Percentiles rank a stretch among this genome's conserved stretches.
These are phyloP conservation scores for Mico argentatus DNA, from an alignment of 2,797 vertebrate species.

Conservation along the genomic window DNA sequence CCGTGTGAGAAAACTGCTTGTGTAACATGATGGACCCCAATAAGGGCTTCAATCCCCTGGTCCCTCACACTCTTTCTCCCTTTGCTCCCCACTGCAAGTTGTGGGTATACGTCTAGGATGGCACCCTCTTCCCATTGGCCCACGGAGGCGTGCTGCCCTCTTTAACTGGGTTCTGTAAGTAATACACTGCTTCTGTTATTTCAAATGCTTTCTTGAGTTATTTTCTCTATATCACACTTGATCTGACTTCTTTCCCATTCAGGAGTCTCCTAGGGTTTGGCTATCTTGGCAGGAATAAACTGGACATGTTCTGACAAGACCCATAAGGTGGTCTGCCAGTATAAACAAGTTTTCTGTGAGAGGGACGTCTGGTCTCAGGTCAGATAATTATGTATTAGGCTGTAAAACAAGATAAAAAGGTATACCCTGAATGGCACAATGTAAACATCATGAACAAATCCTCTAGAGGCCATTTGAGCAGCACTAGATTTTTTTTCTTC, in stretches of 20 bases:
- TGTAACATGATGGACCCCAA: background rate
- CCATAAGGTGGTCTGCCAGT: no score
- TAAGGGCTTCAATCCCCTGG: background rate
- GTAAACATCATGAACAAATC: background rate
- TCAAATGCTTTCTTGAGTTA: background rate
- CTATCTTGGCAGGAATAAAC: no score
- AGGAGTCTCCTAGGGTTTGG: no score
- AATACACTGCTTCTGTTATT: background rate
- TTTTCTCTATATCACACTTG: background rate
- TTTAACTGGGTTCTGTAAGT: background rate
- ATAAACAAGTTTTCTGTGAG: no score
- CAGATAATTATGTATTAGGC: background rate
- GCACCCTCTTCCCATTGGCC: background rate
- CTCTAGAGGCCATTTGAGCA: background rate
- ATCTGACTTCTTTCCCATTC: background rate
- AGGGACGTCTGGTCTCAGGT: no score
- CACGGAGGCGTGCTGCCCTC: background rate
- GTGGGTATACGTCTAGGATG: background rate
- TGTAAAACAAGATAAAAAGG: background rate
- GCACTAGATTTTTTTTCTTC: background rate
- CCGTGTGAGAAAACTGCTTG: background rate
- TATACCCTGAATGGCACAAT: background rate
- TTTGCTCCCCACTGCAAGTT: background rate
- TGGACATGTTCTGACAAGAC: no score
- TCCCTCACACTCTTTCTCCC: background rate